A percentile compares a stretch with the other conserved stretches of the same genome.
Conservation (phyloP, 92 coral and sea anemone species). For the Plumapathes pennacea region DNA sequence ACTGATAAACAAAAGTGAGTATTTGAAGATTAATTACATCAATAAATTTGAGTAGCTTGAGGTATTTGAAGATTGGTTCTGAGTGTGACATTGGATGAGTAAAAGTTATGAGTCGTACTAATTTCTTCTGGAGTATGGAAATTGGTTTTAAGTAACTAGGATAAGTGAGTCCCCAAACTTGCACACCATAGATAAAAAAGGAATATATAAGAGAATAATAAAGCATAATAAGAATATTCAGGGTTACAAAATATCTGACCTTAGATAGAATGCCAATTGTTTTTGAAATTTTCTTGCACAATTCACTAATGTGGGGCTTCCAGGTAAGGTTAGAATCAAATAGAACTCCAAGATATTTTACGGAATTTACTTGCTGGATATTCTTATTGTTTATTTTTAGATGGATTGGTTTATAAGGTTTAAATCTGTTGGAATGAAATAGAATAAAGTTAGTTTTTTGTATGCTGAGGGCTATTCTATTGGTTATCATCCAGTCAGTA, state of each 20-base stretch:
- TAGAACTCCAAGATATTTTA: conserved; percentile 1
- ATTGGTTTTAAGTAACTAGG: conserved; percentile 1
- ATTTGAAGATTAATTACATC: too few species aligned
- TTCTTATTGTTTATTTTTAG: neutral
- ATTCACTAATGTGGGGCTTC: conserved; percentile 20
- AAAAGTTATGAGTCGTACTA: neutral
- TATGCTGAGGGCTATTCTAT: too few species aligned
- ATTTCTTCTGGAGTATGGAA: neutral
- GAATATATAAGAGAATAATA: conserved; percentile 1
- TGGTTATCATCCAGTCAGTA: neutral
- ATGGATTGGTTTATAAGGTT: neutral
- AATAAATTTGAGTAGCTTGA: neutral
- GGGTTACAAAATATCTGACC: conserved; percentile 2
- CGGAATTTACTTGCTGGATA: neutral
- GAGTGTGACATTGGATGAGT: neutral
- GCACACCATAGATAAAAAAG: conserved; percentile 1
- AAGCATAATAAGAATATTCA: neutral
- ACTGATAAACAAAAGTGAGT: neutral
- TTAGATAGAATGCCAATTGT: conserved; percentile 13
- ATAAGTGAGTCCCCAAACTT: conserved; percentile 2
- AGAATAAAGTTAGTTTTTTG: neutral
- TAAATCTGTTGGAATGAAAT: neutral
- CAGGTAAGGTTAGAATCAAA: conserved; percentile 12
- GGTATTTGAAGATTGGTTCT: conserved; percentile 1
- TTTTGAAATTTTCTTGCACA: conserved; percentile 18